phyloP scores from a whole-genome alignment of 2,797 vertebrate genomes.

The Lepilemur septentrionalis region DNA sequence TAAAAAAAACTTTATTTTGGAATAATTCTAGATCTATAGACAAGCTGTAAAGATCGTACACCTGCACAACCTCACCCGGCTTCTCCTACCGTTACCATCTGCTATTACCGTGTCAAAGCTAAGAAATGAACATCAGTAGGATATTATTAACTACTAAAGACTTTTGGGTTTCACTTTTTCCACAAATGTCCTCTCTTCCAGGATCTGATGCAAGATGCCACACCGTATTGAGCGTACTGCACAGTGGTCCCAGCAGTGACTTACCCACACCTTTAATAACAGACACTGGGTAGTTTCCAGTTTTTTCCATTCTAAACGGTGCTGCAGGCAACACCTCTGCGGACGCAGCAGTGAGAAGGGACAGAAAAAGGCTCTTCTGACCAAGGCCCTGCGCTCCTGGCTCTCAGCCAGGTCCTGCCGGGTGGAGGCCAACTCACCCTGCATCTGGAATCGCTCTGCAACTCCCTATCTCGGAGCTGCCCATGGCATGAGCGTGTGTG shows the following conservation, averaged over 20 bases:
- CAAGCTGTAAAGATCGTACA: background rate
- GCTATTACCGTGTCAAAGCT: background rate
- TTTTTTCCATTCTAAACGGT: background rate
- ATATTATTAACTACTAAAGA: fast-evolving
- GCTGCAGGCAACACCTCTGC: background rate
- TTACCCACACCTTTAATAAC: background rate
- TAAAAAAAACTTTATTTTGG: background rate
- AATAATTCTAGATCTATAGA: background rate
- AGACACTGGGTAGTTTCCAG: background rate
- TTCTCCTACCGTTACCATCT: background rate
- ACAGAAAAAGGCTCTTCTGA: background rate
- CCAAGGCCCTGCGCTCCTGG: background rate
- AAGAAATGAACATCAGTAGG: background rate
- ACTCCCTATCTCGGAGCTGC: too few species aligned
- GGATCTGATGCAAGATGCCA: background rate
- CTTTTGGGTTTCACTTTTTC: background rate
- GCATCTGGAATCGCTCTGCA: background rate
- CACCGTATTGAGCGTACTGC: background rate
- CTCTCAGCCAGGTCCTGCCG: fast-evolving
- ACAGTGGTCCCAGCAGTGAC: background rate
- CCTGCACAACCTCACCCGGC: background rate
- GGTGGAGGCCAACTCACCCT: too few species aligned
- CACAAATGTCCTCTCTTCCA: background rate
- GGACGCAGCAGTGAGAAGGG: background rate
- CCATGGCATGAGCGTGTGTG: fast-evolving